phyloP scores from a whole-genome alignment of 2,113 vertebrate genomes.

The Ivindomyrus marchei region DNA sequence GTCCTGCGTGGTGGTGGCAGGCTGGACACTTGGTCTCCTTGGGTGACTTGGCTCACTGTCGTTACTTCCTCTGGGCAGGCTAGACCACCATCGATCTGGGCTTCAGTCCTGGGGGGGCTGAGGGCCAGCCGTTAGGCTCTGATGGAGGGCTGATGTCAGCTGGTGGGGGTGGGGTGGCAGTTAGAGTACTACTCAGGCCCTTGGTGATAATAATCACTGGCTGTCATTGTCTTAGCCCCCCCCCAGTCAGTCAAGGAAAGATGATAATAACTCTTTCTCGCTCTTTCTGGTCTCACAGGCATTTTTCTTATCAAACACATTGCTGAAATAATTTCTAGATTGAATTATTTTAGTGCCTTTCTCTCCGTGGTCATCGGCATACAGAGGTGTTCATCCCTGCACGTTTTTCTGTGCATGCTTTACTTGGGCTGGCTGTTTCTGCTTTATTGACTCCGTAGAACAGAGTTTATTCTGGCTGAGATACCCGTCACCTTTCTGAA shows the following conservation, averaged over 20 bases:
- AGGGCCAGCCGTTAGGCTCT: neutral
- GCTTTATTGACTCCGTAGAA: neutral
- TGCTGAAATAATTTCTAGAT: neutral
- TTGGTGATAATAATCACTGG: neutral
- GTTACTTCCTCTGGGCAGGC: neutral
- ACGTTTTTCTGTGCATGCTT: neutral
- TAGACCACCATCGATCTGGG: neutral
- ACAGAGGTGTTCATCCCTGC: neutral
- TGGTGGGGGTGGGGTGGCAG: neutral
- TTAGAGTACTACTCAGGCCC: neutral
- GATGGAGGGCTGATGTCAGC: neutral
- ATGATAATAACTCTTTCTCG: neutral
- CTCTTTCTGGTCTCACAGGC: neutral
- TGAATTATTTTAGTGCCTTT: neutral
- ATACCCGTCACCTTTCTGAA: neutral
- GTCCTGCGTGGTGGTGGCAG: neutral
- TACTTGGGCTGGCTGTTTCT: neutral
- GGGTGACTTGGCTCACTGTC: neutral
- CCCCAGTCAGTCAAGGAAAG: neutral
- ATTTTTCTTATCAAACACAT: neutral
- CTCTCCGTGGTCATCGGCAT: neutral
- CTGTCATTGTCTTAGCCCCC: neutral
- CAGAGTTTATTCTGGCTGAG: neutral
- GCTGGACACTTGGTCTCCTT: neutral
- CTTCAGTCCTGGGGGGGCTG: neutral